These are phyloP conservation scores for Pterois miles DNA, from an alignment of 2,797 vertebrate species.

Conservation along the genomic window DNA sequence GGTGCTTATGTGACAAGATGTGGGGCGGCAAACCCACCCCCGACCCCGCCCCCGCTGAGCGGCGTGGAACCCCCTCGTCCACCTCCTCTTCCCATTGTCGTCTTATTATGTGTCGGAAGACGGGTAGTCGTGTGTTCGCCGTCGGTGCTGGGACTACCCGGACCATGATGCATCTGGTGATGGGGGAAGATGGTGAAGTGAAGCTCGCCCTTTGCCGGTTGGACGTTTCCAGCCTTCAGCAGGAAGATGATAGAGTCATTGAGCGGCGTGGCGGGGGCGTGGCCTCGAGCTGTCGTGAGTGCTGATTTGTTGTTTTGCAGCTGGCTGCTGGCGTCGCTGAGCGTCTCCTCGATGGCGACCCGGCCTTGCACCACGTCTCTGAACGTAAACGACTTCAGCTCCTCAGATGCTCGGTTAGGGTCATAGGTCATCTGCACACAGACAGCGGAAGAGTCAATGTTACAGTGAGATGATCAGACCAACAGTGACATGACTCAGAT, in stretches of 20 bases:
- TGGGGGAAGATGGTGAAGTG: slow-evolving; percentile 87
- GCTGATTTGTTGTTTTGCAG: slow-evolving; percentile 64
- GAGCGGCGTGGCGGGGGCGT: slow-evolving; percentile 69
- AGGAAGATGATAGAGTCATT: slow-evolving; percentile 91
- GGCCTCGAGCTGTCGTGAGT: slow-evolving; percentile 47
- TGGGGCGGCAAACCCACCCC: slow-evolving; percentile 44
- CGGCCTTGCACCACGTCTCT: slow-evolving; percentile 87
- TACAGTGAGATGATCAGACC: background rate
- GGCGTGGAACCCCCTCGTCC: slow-evolving; percentile 34
- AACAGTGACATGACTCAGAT: background rate
- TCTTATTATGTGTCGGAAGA: slow-evolving; percentile 48
- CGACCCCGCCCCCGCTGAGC: background rate
- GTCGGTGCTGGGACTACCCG: slow-evolving; percentile 46
- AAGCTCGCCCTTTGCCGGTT: slow-evolving; percentile 86
- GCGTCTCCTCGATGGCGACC: slow-evolving; percentile 83
- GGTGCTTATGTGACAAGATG: slow-evolving; percentile 61
- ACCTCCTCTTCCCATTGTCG: slow-evolving; percentile 36
- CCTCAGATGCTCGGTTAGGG: slow-evolving; percentile 67
- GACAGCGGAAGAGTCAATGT: background rate
- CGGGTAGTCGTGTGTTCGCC: slow-evolving; percentile 39
- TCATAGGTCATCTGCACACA: slow-evolving; percentile 71
- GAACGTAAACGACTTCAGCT: slow-evolving; percentile 84
- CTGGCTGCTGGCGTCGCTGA: slow-evolving; percentile 73
- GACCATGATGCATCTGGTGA: slow-evolving; percentile 69
- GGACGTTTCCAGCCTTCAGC: slow-evolving; percentile 88